Conservation (phyloP, 2,113 vertebrate genomes). For the Syrmaticus mikado region DNA sequence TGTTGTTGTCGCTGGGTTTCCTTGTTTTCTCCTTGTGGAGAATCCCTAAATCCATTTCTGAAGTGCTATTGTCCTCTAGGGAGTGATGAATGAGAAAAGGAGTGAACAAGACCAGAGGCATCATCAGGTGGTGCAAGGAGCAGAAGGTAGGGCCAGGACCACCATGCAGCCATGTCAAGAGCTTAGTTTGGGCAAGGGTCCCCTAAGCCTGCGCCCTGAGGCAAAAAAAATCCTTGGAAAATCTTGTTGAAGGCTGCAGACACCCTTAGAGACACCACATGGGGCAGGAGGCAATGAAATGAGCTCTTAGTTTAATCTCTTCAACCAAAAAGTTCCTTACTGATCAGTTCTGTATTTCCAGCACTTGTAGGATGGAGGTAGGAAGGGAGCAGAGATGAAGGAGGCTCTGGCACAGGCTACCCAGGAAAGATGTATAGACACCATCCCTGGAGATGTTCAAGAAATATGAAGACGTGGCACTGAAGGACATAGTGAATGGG, state of each 20-base stretch:
- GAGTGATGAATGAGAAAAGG: conserved; percentile 7
- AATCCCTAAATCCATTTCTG: conserved; percentile 45
- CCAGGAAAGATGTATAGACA: too few species aligned
- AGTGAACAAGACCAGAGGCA: not conserved
- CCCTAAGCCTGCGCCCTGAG: not conserved
- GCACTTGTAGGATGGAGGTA: not conserved
- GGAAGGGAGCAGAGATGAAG: not conserved
- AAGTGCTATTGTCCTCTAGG: conserved; percentile 51
- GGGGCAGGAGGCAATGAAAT: not conserved
- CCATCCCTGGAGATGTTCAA: too few species aligned
- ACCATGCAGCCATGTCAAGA: not conserved
- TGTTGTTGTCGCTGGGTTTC: conserved; percentile 64
- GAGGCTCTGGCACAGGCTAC: not conserved
- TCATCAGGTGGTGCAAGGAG: not conserved
- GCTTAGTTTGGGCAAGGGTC: not conserved
- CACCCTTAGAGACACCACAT: not conserved
- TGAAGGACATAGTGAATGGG: too few species aligned
- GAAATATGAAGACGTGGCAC: too few species aligned
- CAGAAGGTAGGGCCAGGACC: not conserved
- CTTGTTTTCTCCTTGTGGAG: conserved; percentile 71
- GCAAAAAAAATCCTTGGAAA: not conserved
- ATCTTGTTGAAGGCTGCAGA: not conserved
- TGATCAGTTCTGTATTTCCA: not conserved
- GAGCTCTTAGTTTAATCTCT: not conserved
- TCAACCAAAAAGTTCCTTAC: not conserved